Base-by-base conservation (phyloP, 2,797 vertebrate species). In the Phrynocephalus vlangalii region DNA sequence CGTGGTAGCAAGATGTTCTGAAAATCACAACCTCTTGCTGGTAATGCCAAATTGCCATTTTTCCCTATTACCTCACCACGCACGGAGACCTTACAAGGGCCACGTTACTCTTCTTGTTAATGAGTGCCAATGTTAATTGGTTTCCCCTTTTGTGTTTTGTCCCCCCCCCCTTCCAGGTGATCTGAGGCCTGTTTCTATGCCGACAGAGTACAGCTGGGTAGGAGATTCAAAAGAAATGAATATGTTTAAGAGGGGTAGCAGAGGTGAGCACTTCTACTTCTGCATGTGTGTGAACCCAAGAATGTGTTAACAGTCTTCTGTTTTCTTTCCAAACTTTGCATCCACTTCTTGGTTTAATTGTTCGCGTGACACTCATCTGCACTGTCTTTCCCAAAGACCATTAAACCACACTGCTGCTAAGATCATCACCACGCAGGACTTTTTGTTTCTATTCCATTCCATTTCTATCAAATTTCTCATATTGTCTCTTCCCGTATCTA, bases 111-210 rank as follows among this genome's bases (percentile, higher is more conserved):
- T 90, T 70, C 73, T 88, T 76, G 52, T 77, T 90, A 78, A 86
- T 11, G 7, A 30, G 16, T 48, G 88, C 52, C 66, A 87, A 88
- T 56, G 84, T 1, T 80, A 80, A 97, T 88, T 86, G 63, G 3
- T n/a, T 83, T 92, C 56, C 60, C 60, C 87, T 82, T 92, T 76
- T 87, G 84, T 56, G 2, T 26, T 76, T 91, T 50, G 10, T 63
- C 86, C 80, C 91, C 94, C 80, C 91, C 79, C 95, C 38, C 92
- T 97, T 97, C 90, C 96, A 99, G 98, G 97, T 96, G 98, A 99
- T 95, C 96, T 98, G 95, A 98, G 98, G 94, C 98, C 98, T 24
- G 96, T 99, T 94, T 97, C 97, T 76, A 97, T 98, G 96, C 97
- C 97, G 85, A 96, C 97, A 33, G 97, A 98, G 94, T 97, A 97